These are phyloP conservation scores for Argya squamiceps DNA, from an alignment of 2,797 vertebrate species.

Conservation along the genomic window DNA sequence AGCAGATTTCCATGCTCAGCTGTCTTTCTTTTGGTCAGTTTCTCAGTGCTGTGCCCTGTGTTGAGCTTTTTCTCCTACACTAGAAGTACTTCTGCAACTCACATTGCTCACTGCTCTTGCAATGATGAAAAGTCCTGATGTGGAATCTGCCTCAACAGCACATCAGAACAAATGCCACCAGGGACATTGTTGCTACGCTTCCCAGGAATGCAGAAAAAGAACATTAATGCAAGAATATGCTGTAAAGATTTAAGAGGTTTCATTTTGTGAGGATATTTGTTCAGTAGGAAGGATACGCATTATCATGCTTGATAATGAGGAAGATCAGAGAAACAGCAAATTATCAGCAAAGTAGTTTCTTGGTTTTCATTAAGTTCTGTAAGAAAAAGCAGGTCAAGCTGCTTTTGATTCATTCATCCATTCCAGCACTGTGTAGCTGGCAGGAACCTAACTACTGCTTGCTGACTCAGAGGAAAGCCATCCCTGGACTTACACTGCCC, in stretches of 20 bases:
- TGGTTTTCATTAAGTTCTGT: background rate
- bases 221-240: background rate
- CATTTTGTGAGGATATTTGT: background rate
- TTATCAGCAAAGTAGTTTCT: background rate
- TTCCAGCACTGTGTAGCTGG: background rate
- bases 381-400: background rate
- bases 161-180: fast-evolving
- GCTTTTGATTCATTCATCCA: background rate
- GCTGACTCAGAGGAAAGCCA: slow-evolving; percentile 52
- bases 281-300: background rate
- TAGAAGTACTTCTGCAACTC: background rate
- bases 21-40: background rate
- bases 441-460: background rate
- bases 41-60: background rate
- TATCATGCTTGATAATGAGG: background rate
- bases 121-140: background rate
- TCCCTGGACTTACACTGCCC: background rate
- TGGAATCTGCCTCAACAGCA: background rate
- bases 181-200: background rate
- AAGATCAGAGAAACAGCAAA: background rate
- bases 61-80: background rate
- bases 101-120: background rate
- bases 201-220: background rate
- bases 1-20: background rate
- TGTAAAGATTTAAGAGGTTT: background rate